phyloP scores from a whole-genome alignment of 2,888 invertebrate species.

The Deilephila elpenor region DNA sequence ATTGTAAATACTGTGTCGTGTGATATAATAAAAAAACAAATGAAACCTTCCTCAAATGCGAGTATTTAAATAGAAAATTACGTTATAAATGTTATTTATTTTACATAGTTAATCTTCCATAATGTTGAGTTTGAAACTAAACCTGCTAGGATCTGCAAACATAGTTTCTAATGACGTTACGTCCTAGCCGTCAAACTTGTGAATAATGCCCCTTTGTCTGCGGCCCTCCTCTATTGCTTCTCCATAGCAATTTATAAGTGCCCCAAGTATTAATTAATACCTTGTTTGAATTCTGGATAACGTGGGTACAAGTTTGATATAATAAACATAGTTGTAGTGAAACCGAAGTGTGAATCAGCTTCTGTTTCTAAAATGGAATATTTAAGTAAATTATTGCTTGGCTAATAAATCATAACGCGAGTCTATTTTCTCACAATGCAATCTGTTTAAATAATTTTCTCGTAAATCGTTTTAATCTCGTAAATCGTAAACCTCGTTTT shows the following conservation, averaged over 20 bases:
- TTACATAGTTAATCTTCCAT: not conserved
- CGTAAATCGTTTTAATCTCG: too few relatives aligned
- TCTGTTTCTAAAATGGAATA: too few relatives aligned
- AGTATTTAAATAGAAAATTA: too few relatives aligned
- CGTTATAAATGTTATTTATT: too few relatives aligned
- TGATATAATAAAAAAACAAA: too few relatives aligned
- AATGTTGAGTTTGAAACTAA: not conserved
- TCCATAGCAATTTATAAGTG: slow-evolving; percentile 15
- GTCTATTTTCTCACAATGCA: too few relatives aligned
- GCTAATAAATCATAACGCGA: too few relatives aligned
- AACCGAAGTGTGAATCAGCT: not conserved
- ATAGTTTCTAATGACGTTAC: not conserved
- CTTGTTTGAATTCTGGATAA: not conserved
- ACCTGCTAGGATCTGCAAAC: not conserved
- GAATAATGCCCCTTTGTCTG: not conserved
- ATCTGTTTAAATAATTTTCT: too few relatives aligned
- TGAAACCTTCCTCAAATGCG: too few relatives aligned
- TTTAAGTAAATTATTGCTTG: too few relatives aligned
- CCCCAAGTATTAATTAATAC: slow-evolving; percentile 4
- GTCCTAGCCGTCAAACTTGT: not conserved
- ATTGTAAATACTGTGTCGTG: too few relatives aligned
- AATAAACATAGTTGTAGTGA: not conserved
- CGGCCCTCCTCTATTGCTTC: slow-evolving; percentile 8
- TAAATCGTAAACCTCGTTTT: too few relatives aligned
- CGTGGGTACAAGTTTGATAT: not conserved